Base-by-base conservation (phyloP, 35 echinoderm and acorn worm species). In the Patiria miniata region DNA sequence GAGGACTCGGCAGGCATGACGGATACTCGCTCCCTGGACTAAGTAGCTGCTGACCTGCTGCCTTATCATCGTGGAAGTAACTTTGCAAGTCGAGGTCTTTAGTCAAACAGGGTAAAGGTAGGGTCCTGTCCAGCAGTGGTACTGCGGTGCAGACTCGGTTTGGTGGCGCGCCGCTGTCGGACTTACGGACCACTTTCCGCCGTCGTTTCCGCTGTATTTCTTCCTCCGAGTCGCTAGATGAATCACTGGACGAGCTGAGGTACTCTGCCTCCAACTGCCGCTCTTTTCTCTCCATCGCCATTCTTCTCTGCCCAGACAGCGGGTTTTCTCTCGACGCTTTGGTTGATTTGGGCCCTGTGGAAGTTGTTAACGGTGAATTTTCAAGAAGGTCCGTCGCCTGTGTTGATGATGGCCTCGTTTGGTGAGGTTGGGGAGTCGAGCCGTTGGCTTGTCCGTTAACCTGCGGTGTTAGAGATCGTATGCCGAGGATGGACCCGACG, bases 101-200 rank as follows among this genome's bases (percentile, higher is more conserved):
- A 36, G 40, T 52, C 12, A 53, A 19, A 53, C 51, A 40, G 21
- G 77, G 60, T 9, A 76, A 32, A 34, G 88, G 88, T 22, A 90
- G 69, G 36, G 81, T 84, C 42, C 88, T 81, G 32, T 90, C 88
- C 32, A 37, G 18, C n/a, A 84, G 23, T 34, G 88, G 88, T 5
- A 90, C 88, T 16, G 88, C 82, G 1, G 81, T 83, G 52, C 80
- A 83, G 14, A 83, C 30, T 52, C 40, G 40, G 53, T 90, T 90
- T 39, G 88, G 88, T 17, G 88, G 88, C n/a, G 76, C 40, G 36
- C 51, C 81, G 37, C 51, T 76, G 15, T 59, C 53, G 19, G 37
- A 17, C 17, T 51, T 51, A 12, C 76, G 80, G 83, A n/a, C 23
- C 36, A 77, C 17, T 84, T 52, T 83, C 52, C 88, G 81, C 4